Conservation (phyloP, 35 echinoderm and acorn worm genomes). For the Holothuria glaberrima region DNA sequence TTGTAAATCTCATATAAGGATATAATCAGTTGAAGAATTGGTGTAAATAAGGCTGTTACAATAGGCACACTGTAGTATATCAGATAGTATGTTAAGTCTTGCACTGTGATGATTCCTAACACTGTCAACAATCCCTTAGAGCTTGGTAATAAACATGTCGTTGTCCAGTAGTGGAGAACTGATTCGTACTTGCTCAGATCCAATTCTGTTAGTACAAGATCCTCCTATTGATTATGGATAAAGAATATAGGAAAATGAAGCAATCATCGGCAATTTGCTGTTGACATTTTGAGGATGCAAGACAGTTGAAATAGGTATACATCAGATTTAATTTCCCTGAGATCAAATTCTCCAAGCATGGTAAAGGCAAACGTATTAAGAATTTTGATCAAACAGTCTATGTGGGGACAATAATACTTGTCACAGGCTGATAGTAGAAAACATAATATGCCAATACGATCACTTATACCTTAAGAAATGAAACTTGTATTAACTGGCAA, state of each 20-base stretch:
- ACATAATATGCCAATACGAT: too few relatives aligned
- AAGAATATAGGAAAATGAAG: neutral
- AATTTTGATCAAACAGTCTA: neutral
- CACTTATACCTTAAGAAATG: too few relatives aligned
- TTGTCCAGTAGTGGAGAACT: conserved; percentile 72
- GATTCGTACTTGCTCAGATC: conserved; percentile 71
- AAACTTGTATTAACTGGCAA: too few relatives aligned
- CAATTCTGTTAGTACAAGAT: conserved; percentile 66
- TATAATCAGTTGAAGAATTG: conserved; percentile 68
- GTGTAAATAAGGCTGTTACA: conserved; percentile 74
- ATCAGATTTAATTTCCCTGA: too few relatives aligned
- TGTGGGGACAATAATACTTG: too few relatives aligned
- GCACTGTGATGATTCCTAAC: conserved; percentile 69
- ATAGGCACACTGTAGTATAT: conserved; percentile 84
- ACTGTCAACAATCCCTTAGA: conserved; percentile 68
- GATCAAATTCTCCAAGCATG: neutral
- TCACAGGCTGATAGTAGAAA: too few relatives aligned
- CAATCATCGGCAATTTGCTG: neutral
- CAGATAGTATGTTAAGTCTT: conserved; percentile 77
- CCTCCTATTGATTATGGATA: conserved; percentile 50
- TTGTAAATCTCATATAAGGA: conserved; percentile 75
- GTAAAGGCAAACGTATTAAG: neutral
- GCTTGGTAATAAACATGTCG: conserved; percentile 73
- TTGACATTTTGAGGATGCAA: neutral
- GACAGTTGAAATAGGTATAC: too few relatives aligned